Evolutionary conservation across 2,888 invertebrate genomes (phyloP).

Genomic region (Sesamia inferens): DNA sequence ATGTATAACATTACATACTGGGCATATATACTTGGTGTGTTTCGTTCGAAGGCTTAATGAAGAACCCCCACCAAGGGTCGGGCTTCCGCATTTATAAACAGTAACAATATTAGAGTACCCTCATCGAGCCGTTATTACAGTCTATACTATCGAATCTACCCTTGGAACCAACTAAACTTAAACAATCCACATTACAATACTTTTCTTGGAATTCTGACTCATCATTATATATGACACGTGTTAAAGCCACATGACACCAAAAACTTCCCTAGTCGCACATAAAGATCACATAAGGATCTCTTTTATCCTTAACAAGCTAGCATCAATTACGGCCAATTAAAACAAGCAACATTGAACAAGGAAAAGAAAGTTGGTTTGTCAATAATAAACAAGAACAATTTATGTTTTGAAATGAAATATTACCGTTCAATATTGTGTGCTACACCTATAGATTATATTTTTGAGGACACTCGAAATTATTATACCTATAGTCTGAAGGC

Average conservation of each 20-base stretch:
- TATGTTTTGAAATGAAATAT: slow-evolving; percentile 16
- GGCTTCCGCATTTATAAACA: too few species aligned
- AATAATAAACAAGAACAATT: slow-evolving; percentile 44
- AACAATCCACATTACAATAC: too few species aligned
- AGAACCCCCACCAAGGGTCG: too few species aligned
- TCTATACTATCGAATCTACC: too few species aligned
- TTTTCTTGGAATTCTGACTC: too few species aligned
- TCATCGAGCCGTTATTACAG: too few species aligned
- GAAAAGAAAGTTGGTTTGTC: slow-evolving; percentile 20
- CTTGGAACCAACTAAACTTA: too few species aligned
- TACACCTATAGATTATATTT: slow-evolving; percentile 23
- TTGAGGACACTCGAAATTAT: slow-evolving; percentile 1
- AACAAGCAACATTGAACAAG: slow-evolving; percentile 4
- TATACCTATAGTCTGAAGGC: background rate
- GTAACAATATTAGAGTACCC: too few species aligned
- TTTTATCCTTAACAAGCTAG: slow-evolving; percentile 1
- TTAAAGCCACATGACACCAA: background rate
- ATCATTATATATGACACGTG: too few species aligned
- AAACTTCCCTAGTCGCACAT: background rate
- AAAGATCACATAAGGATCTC: background rate
- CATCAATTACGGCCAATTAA: slow-evolving; percentile 1
- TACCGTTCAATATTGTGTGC: slow-evolving; percentile 5
- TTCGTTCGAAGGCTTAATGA: too few species aligned
- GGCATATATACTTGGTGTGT: too few species aligned
- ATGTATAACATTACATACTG: too few species aligned